phyloP scores from a whole-genome alignment of 2,113 vertebrate genomes.

The Dipodomys ordii region DNA sequence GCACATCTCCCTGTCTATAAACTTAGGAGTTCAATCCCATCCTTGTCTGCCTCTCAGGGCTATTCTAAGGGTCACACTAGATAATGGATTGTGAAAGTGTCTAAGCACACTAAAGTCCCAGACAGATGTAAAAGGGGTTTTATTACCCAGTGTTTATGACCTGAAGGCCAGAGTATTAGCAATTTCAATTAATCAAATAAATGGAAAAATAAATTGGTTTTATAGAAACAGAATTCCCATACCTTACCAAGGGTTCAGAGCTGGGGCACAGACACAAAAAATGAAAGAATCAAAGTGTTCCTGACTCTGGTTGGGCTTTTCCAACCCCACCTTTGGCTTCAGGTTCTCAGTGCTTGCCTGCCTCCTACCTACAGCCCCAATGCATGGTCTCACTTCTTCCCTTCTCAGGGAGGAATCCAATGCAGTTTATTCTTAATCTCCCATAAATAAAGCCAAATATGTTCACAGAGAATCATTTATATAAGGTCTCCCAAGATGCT shows the following conservation, averaged over 20 bases:
- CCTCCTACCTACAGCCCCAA: neutral
- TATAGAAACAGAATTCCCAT: constrained; percentile 60
- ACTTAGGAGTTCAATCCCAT: neutral
- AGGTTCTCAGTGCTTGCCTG: neutral
- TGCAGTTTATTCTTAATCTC: neutral
- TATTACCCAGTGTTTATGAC: constrained; percentile 71
- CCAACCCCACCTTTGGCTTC: neutral
- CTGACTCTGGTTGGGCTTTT: neutral
- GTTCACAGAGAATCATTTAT: neutral
- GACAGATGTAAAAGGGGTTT: constrained; percentile 61
- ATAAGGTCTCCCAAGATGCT: neutral
- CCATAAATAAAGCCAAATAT: neutral
- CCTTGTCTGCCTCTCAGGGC: neutral
- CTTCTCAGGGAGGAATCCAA: neutral
- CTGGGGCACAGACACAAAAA: constrained; percentile 17
- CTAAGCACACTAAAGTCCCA: constrained; percentile 48
- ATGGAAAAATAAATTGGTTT: constrained; percentile 82
- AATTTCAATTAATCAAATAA: constrained; percentile 82
- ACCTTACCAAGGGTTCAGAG: constrained; percentile 61
- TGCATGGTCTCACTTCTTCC: neutral
- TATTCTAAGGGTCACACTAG: constrained; percentile 56
- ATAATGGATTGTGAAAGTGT: constrained; percentile 57
- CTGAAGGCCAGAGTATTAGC: constrained; percentile 69
- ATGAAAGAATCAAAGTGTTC: neutral
- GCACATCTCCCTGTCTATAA: neutral